A percentile compares a stretch with the other conserved stretches of the same genome.
Conservation (phyloP, 2,888 invertebrate species). For the Callimorpha dominula region DNA sequence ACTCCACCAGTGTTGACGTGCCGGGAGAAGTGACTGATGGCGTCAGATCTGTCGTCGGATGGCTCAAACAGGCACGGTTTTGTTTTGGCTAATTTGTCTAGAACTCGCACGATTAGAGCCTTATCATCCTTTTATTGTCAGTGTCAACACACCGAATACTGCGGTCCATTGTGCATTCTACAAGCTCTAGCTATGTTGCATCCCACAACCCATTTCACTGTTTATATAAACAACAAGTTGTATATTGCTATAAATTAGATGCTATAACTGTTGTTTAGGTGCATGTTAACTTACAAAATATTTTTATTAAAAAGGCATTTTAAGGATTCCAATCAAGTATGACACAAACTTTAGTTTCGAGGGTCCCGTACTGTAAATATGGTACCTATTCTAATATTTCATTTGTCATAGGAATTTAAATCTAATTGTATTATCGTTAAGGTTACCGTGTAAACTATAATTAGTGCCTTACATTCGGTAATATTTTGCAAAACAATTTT, state of each 20-base stretch:
- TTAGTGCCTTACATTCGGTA: too few species aligned
- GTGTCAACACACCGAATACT: background rate
- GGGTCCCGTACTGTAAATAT: too few species aligned
- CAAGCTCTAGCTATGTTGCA: background rate
- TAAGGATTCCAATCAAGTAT: too few species aligned
- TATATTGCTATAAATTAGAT: background rate
- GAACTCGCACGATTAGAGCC: constrained; percentile 6
- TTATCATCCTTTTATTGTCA: background rate
- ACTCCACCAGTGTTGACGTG: constrained; percentile 89
- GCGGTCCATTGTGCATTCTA: background rate
- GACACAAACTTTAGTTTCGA: too few species aligned
- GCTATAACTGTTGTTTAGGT: background rate
- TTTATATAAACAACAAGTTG: too few species aligned
- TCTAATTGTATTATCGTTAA: too few species aligned
- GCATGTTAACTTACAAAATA: background rate
- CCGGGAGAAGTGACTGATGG: constrained; percentile 89
- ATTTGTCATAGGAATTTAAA: too few species aligned
- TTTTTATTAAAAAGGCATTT: background rate
- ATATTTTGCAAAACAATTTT: too few species aligned
- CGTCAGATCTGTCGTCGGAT: constrained; percentile 92
- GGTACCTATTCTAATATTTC: too few species aligned
- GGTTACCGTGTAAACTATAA: too few species aligned
- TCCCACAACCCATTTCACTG: background rate
- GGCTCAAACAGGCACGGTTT: constrained; percentile 91
- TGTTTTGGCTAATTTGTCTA: constrained; percentile 9